Percentiles rank a stretch among this genome's conserved stretches.
Conservation (phyloP, 2,113 vertebrate genomes). For the Pongo abelii region DNA sequence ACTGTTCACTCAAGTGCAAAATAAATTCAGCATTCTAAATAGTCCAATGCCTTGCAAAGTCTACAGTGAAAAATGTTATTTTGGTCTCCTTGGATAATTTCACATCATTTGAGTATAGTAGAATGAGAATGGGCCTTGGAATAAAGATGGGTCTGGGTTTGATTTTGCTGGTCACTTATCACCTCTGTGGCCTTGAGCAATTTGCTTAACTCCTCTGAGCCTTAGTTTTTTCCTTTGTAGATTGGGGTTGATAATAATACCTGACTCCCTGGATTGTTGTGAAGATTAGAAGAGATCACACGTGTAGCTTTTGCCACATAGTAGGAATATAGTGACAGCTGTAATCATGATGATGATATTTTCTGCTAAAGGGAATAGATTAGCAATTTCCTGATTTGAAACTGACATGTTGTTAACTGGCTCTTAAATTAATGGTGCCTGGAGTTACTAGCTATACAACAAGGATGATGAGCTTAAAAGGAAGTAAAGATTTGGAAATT, state of each 20-base stretch:
- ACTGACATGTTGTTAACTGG: neutral
- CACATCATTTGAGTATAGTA: neutral
- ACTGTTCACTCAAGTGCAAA: slow-evolving; percentile 42
- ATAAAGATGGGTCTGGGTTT: slow-evolving; percentile 46
- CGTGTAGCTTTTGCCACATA: neutral
- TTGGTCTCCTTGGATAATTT: slow-evolving; percentile 46
- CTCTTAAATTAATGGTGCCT: slow-evolving; percentile 50
- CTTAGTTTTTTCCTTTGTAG: slow-evolving; percentile 31
- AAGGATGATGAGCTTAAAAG: neutral
- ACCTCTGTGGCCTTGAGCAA: slow-evolving; percentile 7
- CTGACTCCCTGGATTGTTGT: neutral
- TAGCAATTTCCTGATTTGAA: slow-evolving; percentile 51
- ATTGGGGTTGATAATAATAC: slow-evolving; percentile 5
- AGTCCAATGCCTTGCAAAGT: neutral
- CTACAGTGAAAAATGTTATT: slow-evolving; percentile 35
- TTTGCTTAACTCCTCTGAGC: neutral
- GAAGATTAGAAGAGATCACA: neutral
- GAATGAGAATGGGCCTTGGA: slow-evolving; percentile 12
- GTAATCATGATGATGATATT: neutral
- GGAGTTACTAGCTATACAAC: slow-evolving; percentile 23
- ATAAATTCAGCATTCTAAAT: slow-evolving; percentile 54
- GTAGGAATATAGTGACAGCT: neutral
- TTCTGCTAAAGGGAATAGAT: slow-evolving; percentile 17
- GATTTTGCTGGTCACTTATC: neutral
- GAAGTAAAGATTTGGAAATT: slow-evolving; percentile 31